These are phyloP conservation scores for Pseudopodoces humilis DNA, from an alignment of 2,113 vertebrate genomes.

Conservation along the genomic window DNA sequence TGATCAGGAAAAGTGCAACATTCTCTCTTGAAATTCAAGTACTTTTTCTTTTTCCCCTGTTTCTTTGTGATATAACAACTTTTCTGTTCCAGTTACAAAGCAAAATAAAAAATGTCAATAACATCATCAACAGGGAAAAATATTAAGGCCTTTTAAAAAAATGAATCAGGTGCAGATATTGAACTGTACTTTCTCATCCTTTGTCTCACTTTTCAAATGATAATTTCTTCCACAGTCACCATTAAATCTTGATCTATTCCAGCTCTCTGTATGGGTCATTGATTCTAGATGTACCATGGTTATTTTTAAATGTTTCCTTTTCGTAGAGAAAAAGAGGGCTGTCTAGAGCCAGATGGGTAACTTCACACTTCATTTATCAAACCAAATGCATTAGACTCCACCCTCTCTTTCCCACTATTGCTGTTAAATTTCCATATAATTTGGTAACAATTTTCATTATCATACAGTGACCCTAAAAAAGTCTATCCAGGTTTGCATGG, in stretches of 20 bases:
- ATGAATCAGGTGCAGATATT: slow-evolving; percentile 41
- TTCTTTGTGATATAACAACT: neutral
- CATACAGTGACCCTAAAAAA: slow-evolving; percentile 94
- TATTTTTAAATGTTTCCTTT: slow-evolving; percentile 82
- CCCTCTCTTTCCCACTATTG: slow-evolving; percentile 85
- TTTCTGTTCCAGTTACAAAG: neutral
- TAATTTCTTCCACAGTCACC: slow-evolving; percentile 75
- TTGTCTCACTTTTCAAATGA: slow-evolving; percentile 74
- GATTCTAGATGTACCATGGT: slow-evolving; percentile 81
- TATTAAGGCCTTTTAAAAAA: slow-evolving; percentile 11
- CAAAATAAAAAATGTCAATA: neutral
- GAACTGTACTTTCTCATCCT: slow-evolving; percentile 72
- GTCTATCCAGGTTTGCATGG: slow-evolving; percentile 81
- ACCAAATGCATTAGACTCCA: slow-evolving; percentile 83
- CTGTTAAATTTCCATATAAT: slow-evolving; percentile 97
- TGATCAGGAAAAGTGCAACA: neutral
- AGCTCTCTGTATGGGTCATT: slow-evolving; percentile 79
- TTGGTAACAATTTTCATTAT: slow-evolving; percentile 99
- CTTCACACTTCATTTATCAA: slow-evolving; percentile 99
- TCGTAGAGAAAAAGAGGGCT: slow-evolving; percentile 69
- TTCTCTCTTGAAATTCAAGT: neutral
- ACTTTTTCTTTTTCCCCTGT: no score
- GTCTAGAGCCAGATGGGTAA: slow-evolving; percentile 94
- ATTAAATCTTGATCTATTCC: slow-evolving; percentile 84
- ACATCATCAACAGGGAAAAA: neutral